Base-by-base conservation (phyloP, 2,888 invertebrate species). In the Desoria tigrina region DNA sequence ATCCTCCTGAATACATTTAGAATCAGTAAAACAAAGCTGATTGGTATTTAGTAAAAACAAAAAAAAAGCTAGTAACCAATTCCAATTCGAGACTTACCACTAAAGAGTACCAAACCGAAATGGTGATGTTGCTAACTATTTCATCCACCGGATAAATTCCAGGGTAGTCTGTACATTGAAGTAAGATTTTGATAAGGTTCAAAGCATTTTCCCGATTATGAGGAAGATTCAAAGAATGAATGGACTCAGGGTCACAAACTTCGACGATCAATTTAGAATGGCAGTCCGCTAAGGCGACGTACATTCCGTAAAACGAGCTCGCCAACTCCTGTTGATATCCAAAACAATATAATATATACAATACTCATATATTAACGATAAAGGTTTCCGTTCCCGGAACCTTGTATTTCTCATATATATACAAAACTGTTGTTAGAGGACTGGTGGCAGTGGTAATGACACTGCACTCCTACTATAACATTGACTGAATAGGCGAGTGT, bases 41-140 rank as follows among this genome's bases (percentile, higher is more conserved):
- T 39, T 39, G 16, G 16, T 39, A 39, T 16, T 11, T 39, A 11
- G 9, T n/a, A 49, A 49, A 49, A 16, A 21, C 9, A 49, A 16
- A n/a, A 9, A 11, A 49, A 49, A 49, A 7, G 24, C 6, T 26
- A 26, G 11, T 18, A 51, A 4, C 7, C 51, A 24, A 24, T 37
- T 27, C 7, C 7, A 51, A 51, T 18, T 39, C 11, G 18, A 1
- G 23, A 16, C 72, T 61, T 68, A 74, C 75, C 61, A 75, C 74
- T 45, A 75, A 66, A 2, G 74, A 74, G 57, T 75, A 74, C 75
- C 75, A 75, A 9, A 75, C 75, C 7, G 75, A 68, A 18, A 75
- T 73, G 1, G 75, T 73, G 56, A 74, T 68, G 59, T 69, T 74
- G 61, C 74, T 74, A 49, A 74, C 66, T 50, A 69, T 68, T 49